Conservation (phyloP, 2,888 invertebrate species). For the Xylophagus ater region DNA sequence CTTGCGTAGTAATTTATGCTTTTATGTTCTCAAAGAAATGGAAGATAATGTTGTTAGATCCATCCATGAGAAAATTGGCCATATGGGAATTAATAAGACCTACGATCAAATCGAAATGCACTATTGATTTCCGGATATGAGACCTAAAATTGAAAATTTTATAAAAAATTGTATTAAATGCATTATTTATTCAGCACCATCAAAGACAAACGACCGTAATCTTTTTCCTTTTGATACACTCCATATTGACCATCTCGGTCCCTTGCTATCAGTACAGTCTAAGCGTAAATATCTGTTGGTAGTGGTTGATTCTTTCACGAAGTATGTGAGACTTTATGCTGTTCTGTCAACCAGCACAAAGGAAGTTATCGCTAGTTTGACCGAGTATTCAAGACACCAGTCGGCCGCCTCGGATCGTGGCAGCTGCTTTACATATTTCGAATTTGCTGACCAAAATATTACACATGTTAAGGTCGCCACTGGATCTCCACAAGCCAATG, state of each 20-base stretch:
- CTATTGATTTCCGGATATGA: neutral
- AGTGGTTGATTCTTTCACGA: neutral
- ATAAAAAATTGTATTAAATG: neutral
- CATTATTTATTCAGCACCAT: neutral
- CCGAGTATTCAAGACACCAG: too few relatives aligned
- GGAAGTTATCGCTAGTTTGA: neutral
- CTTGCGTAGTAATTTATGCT: neutral
- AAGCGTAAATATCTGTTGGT: neutral
- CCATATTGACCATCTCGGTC: neutral
- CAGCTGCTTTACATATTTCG: conserved; percentile 9
- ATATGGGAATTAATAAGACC: neutral
- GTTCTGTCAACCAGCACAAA: neutral
- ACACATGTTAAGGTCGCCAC: conserved; percentile 7
- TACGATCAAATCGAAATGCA: neutral
- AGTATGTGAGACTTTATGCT: neutral
- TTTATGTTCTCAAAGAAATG: neutral
- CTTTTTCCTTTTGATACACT: neutral
- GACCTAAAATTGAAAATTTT: neutral
- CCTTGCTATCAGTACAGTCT: neutral
- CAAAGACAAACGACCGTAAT: neutral
- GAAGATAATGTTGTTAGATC: neutral
- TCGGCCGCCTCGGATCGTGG: too few relatives aligned
- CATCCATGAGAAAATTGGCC: neutral
- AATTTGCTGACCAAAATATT: conserved; percentile 8
- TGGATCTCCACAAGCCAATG: conserved; percentile 11